Conservation (phyloP, 2,797 vertebrate genomes). For the Cryptoprocta ferox region DNA sequence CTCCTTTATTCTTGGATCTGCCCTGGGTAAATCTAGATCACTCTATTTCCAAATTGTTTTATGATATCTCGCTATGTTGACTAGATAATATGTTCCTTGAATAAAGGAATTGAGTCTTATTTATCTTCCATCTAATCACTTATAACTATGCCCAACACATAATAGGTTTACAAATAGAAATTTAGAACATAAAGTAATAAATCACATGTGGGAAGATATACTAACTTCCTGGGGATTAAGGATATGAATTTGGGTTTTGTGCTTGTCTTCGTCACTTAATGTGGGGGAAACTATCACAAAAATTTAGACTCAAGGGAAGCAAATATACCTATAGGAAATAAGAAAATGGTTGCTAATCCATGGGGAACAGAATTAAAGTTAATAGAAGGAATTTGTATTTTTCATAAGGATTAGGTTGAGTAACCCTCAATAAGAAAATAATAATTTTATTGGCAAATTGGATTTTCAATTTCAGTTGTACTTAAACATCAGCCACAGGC, state of each 20-base stretch:
- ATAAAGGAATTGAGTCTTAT: not conserved
- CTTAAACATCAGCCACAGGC: not conserved
- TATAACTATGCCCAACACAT: not conserved
- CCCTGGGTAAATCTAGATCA: not conserved
- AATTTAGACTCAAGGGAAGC: not conserved
- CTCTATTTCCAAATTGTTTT: conserved; percentile 15
- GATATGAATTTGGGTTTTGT: not conserved
- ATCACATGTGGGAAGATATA: not conserved
- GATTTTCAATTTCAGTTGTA: not conserved
- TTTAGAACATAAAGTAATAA: conserved; percentile 46
- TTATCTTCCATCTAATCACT: not conserved
- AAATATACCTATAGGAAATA: not conserved
- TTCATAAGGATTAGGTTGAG: not conserved
- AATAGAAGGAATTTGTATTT: not conserved
- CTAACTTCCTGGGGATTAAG: not conserved
- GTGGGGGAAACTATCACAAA: not conserved
- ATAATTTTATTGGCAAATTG: conserved; percentile 9
- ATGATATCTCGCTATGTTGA: not conserved
- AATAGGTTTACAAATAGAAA: not conserved
- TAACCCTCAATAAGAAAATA: not conserved
- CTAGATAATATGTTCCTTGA: not conserved
- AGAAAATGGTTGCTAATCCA: not conserved
- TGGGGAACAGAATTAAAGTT: conserved; percentile 3
- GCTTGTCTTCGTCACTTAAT: not conserved
- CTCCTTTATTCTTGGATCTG: not conserved